These are phyloP conservation scores for Drosophila mercatorum DNA, from an alignment of 2,888 invertebrate genomes.

Conservation along the genomic window DNA sequence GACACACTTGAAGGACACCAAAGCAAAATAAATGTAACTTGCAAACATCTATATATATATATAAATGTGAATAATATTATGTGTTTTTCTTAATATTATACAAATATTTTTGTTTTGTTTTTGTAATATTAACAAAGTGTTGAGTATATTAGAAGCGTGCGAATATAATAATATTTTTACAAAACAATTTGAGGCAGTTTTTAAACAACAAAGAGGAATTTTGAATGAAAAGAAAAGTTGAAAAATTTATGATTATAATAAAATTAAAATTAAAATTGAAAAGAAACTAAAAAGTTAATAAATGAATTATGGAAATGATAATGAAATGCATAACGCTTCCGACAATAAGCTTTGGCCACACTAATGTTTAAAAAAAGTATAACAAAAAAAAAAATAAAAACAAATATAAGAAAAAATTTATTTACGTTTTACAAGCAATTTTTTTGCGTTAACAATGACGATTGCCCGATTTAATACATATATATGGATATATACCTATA, in stretches of 20 bases:
- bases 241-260: slow-evolving; percentile 15
- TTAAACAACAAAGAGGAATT: slow-evolving; percentile 15
- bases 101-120: neutral
- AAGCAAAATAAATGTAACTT: neutral
- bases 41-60: neutral
- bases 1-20: slow-evolving; percentile 23
- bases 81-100: slow-evolving; percentile 8
- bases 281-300: slow-evolving; percentile 11
- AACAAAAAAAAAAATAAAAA: neutral
- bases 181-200: slow-evolving; percentile 43
- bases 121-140: slow-evolving; percentile 9
- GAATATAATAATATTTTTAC: slow-evolving; percentile 33
- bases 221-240: slow-evolving; percentile 17
- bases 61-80: slow-evolving; percentile 1
- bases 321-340: slow-evolving; percentile 83
- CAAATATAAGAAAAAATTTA: slow-evolving; percentile 22
- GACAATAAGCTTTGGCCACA: slow-evolving; percentile 85
- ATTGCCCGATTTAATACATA: too few relatives aligned
- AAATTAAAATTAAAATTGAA: slow-evolving; percentile 18
- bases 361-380: slow-evolving; percentile 51
- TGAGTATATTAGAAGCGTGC: slow-evolving; percentile 12
- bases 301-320: slow-evolving; percentile 39
- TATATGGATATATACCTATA: slow-evolving; percentile 16
- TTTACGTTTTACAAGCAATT: slow-evolving; percentile 61
- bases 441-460: slow-evolving; percentile 47